Evolutionary conservation across 2,113 vertebrate genomes (phyloP).

Genomic region (Micromys minutus): DNA sequence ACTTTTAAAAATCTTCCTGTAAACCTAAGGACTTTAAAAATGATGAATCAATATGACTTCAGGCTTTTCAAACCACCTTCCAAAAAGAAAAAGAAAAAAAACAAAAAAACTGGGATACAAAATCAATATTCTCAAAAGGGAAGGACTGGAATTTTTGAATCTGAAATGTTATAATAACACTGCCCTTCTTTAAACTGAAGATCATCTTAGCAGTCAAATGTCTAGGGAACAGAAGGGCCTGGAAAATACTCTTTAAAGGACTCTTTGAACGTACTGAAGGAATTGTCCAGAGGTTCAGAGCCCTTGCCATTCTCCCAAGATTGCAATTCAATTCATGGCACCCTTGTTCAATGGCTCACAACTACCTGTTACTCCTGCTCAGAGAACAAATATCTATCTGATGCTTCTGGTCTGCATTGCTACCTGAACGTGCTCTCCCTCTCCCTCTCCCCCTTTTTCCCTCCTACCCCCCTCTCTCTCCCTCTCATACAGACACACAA

Average conservation of each 20-base stretch:
- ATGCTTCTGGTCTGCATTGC: neutral
- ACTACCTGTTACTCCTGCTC: neutral
- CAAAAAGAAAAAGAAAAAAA: too few species aligned
- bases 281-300: neutral
- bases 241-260: neutral
- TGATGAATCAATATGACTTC: neutral
- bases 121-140: slow-evolving; percentile 27
- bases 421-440: neutral
- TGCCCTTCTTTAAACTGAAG: neutral
- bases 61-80: neutral
- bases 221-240: neutral
- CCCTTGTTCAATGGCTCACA: neutral
- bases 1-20: neutral
- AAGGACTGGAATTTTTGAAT: neutral
- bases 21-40: neutral
- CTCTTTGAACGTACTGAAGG: neutral
- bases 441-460: too few species aligned
- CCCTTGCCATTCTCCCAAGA: neutral
- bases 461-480: too few species aligned
- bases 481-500: too few species aligned
- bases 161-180: neutral
- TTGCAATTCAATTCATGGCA: neutral
- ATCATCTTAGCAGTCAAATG: neutral
- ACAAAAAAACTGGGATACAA: neutral
- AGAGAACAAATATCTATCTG: too few species aligned